Evolutionary conservation across 2,888 invertebrate species (phyloP).

Genomic region (Rosalia funebris): DNA sequence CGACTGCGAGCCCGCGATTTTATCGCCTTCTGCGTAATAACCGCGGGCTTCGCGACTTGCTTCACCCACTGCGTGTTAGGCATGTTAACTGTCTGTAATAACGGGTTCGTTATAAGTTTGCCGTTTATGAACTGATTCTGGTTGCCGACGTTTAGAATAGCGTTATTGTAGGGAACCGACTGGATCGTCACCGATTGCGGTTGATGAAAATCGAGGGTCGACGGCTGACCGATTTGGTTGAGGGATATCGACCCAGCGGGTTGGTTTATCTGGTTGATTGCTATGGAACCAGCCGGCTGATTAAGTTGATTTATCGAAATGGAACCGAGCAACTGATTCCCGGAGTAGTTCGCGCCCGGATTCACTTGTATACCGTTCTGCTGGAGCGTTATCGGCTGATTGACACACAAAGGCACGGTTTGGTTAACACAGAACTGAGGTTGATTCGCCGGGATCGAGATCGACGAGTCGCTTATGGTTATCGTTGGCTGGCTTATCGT

Average conservation of each 20-base stretch:
- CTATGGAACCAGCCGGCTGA: conserved; percentile 6
- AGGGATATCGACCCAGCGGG: conserved; percentile 39
- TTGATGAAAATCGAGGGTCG: conserved; percentile 51
- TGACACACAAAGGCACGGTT: conserved; percentile 53
- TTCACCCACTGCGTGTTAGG: conserved; percentile 57
- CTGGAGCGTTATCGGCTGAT: conserved; percentile 47
- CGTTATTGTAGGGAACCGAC: conserved; percentile 55
- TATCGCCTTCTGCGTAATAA: conserved; percentile 52
- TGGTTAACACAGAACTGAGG: conserved; percentile 54
- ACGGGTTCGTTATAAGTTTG: conserved; percentile 52
- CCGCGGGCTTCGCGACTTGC: conserved; percentile 50
- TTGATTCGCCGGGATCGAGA: conserved; percentile 43
- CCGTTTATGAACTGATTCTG: conserved; percentile 57
- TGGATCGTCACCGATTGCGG: conserved; percentile 57
- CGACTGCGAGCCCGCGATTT: conserved; percentile 51
- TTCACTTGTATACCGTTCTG: conserved; percentile 43
- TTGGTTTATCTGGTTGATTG: conserved; percentile 29
- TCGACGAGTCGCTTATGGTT: conserved; percentile 38
- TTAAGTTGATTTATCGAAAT: conserved; percentile 36
- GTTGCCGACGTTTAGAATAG: conserved; percentile 54
- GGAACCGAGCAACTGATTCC: conserved; percentile 37
- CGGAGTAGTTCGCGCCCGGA: conserved; percentile 33
- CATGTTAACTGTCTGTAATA: conserved; percentile 50
- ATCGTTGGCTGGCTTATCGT: conserved; percentile 43
- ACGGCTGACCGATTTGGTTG: conserved; percentile 48